These are phyloP conservation scores for Elgonia sp. DNA, from an alignment of 2,888 invertebrate species.

Conservation along the genomic window DNA sequence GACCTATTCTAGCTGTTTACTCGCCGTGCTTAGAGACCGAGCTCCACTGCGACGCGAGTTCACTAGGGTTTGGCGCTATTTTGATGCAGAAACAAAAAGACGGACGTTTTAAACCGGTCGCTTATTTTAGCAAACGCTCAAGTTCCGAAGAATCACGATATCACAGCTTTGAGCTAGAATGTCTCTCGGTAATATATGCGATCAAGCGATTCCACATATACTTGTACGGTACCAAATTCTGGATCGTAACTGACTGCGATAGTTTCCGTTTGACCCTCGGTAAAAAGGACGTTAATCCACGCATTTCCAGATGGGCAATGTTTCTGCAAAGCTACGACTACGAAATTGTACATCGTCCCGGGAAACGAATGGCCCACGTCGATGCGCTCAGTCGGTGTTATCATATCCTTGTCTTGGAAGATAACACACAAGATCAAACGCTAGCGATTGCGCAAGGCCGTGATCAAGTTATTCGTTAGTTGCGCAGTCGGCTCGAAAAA, in stretches of 20 bases:
- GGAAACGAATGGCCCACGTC: constrained; percentile 5
- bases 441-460: background rate
- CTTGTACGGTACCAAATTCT: background rate
- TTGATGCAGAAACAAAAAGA: constrained; percentile 58
- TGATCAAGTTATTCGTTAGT: background rate
- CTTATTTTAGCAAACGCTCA: constrained; percentile 19
- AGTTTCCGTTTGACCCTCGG: too few species aligned
- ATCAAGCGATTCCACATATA: constrained; percentile 3
- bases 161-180: constrained; percentile 10
- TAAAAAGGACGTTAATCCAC: background rate
- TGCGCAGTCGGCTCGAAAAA: background rate
- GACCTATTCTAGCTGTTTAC: too few species aligned
- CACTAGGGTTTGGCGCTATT: too few species aligned
- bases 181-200: background rate
- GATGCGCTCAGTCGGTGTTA: constrained; percentile 9
- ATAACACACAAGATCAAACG: background rate
- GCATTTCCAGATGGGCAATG: too few species aligned
- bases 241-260: constrained; percentile 4
- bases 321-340: too few species aligned
- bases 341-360: too few species aligned
- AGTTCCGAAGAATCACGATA: background rate
- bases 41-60: too few species aligned
- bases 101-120: background rate
- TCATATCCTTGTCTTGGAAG: background rate
- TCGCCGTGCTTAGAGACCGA: too few species aligned